These are phyloP conservation scores for Dryadula phaetusa DNA, from an alignment of 2,888 invertebrate species.

Conservation along the genomic window DNA sequence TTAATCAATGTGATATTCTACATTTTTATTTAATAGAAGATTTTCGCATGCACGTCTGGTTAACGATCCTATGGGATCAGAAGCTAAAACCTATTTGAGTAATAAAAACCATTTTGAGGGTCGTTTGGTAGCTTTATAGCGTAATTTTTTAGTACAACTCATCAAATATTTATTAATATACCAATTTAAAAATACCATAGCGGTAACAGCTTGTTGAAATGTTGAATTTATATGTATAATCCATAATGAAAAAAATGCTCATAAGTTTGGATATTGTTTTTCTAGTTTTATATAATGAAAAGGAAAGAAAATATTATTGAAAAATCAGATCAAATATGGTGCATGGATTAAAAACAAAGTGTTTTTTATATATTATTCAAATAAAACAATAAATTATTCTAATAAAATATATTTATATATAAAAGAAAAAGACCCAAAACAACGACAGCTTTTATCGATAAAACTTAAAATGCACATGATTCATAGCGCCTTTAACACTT, in stretches of 20 bases:
- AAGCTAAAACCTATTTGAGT: conserved; percentile 28
- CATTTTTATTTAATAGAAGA: conserved; percentile 31
- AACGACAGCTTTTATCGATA: background rate
- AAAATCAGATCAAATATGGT: background rate
- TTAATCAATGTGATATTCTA: background rate
- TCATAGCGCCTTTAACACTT: background rate
- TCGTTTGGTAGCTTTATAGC: conserved; percentile 16
- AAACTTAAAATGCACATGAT: conserved; percentile 2
- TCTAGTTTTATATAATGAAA: too few relatives aligned
- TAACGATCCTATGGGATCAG: conserved; percentile 19
- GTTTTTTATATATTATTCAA: too few relatives aligned
- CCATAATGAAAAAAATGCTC: too few relatives aligned
- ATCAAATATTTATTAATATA: conserved; percentile 21
- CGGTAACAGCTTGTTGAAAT: conserved; percentile 3
- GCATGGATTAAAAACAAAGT: too few relatives aligned
- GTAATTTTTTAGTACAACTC: conserved; percentile 8
- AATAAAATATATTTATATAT: too few relatives aligned
- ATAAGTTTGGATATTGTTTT: too few relatives aligned
- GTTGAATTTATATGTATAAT: background rate
- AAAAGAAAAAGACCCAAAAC: too few relatives aligned
- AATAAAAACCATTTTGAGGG: conserved; percentile 23
- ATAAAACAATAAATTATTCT: too few relatives aligned
- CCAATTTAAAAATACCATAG: conserved; percentile 18
- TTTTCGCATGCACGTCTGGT: conserved; percentile 21
- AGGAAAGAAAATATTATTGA: too few relatives aligned